phyloP scores from a whole-genome alignment of 2,797 vertebrate genomes.

The Kryptopterus vitreolus region DNA sequence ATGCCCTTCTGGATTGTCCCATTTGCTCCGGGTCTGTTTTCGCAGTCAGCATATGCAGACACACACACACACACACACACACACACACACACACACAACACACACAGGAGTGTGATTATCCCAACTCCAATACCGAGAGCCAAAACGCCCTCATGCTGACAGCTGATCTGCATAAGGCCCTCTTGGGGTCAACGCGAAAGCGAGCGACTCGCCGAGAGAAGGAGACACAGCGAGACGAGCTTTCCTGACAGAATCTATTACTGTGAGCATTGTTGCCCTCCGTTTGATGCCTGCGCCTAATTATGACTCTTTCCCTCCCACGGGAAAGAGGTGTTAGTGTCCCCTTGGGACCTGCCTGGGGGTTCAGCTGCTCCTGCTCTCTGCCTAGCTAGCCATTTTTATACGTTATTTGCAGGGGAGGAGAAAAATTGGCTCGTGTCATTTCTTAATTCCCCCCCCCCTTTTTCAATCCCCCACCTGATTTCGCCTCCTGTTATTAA shows the following conservation, averaged over 20 bases:
- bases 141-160: slow-evolving; percentile 32
- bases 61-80: too few species aligned
- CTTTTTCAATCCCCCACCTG: neutral
- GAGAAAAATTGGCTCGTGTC: slow-evolving; percentile 26
- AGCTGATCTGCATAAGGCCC: slow-evolving; percentile 44
- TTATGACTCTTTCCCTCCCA: slow-evolving; percentile 48
- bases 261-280: slow-evolving; percentile 28
- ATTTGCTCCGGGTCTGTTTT: slow-evolving; percentile 20
- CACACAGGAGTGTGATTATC: slow-evolving; percentile 3
- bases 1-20: slow-evolving; percentile 20
- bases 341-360: slow-evolving; percentile 36
- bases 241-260: slow-evolving; percentile 53
- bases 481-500: neutral
- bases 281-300: slow-evolving; percentile 48
- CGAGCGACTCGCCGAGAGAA: slow-evolving; percentile 6
- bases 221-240: slow-evolving; percentile 27
- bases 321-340: slow-evolving; percentile 32
- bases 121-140: slow-evolving; percentile 25
- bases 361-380: slow-evolving; percentile 39
- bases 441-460: neutral
- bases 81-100: slow-evolving; percentile 9
- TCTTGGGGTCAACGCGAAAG: slow-evolving; percentile 23
- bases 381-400: slow-evolving; percentile 35
- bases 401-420: neutral
- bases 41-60: slow-evolving; percentile 23